These are phyloP conservation scores for Clivina fossor DNA, from an alignment of 2,888 invertebrate species.

Conservation along the genomic window DNA sequence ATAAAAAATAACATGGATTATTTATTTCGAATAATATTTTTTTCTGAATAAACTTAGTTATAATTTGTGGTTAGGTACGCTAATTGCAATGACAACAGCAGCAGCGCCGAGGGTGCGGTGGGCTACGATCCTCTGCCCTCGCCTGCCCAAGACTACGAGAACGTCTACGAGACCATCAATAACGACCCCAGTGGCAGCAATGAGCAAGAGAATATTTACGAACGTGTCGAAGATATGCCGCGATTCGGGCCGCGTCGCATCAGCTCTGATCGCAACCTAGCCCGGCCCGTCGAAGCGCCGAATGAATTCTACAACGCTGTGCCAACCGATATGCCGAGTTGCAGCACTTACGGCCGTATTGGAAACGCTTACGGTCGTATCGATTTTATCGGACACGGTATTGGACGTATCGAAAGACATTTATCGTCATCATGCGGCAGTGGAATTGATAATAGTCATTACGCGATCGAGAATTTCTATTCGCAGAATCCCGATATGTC, in stretches of 20 bases:
- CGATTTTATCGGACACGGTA: constrained; percentile 58
- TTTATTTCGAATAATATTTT: no score
- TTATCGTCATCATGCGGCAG: constrained; percentile 69
- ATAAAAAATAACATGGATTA: no score
- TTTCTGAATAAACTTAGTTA: no score
- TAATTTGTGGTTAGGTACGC: constrained; percentile 45
- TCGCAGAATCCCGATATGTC: constrained; percentile 47
- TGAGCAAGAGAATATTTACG: constrained; percentile 53
- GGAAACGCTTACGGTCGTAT: constrained; percentile 58
- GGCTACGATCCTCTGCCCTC: constrained; percentile 50
- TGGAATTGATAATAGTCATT: constrained; percentile 52
- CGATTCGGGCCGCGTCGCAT: constrained; percentile 39
- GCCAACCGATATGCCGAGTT: constrained; percentile 40
- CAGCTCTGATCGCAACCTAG: constrained; percentile 36
- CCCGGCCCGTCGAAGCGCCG: constrained; percentile 25
- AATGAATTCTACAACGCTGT: constrained; percentile 32
- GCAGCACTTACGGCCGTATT: constrained; percentile 51
- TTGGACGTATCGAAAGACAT: constrained; percentile 62
- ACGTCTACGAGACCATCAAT: constrained; percentile 59
- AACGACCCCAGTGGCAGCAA: constrained; percentile 51
- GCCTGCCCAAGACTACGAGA: constrained; percentile 54
- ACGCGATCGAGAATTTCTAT: constrained; percentile 54
- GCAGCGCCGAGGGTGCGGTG: constrained; percentile 59
- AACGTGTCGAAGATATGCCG: constrained; percentile 41
- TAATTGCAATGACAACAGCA: constrained; percentile 58